Percentiles rank a stretch among this genome's conserved stretches.
These are phyloP conservation scores for Sebastes hubbsi DNA, from an alignment of 2,797 vertebrate genomes.

Conservation along the genomic window DNA sequence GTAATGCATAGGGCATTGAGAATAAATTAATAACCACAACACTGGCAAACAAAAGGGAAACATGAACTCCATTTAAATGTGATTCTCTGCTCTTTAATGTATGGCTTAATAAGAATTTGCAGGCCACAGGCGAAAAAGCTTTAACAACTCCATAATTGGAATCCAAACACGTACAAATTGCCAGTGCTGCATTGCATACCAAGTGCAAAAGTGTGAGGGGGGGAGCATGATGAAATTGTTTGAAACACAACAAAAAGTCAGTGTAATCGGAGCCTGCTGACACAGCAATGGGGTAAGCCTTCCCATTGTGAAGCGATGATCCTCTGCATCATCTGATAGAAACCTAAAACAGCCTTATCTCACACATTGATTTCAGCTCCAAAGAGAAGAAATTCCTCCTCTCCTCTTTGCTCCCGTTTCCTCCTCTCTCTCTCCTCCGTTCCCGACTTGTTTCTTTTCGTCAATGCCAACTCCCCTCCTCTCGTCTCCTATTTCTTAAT, in stretches of 20 bases:
- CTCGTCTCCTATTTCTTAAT: conserved; percentile 44
- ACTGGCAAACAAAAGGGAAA: conserved; percentile 76
- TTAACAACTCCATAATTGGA: conserved; percentile 86
- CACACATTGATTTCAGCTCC: conserved; percentile 64
- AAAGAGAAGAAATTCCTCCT: conserved; percentile 53
- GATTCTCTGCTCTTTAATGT: conserved; percentile 82
- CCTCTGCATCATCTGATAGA: conserved; percentile 78
- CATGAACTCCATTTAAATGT: conserved; percentile 83
- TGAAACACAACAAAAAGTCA: conserved; percentile 84
- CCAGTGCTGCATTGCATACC: conserved; percentile 80
- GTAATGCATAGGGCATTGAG: conserved; percentile 72
- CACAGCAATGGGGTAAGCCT: conserved; percentile 76
- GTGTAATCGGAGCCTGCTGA: conserved; percentile 81
- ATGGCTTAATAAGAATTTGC: conserved; percentile 83
- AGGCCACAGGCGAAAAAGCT: conserved; percentile 81
- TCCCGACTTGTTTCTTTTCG: conserved; percentile 29
- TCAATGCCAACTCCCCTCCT: conserved; percentile 4
- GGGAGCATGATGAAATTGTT: conserved; percentile 85
- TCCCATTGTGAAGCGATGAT: conserved; percentile 75
- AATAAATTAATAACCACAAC: conserved; percentile 82
- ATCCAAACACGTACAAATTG: conserved; percentile 87
- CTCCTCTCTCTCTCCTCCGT: conserved; percentile 3
- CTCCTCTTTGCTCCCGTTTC: conserved; percentile 27
- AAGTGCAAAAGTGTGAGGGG: conserved; percentile 67
- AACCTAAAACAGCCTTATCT: conserved; percentile 76